These are phyloP conservation scores for Eledona agricola DNA, from an alignment of 2,888 invertebrate species.

Conservation along the genomic window DNA sequence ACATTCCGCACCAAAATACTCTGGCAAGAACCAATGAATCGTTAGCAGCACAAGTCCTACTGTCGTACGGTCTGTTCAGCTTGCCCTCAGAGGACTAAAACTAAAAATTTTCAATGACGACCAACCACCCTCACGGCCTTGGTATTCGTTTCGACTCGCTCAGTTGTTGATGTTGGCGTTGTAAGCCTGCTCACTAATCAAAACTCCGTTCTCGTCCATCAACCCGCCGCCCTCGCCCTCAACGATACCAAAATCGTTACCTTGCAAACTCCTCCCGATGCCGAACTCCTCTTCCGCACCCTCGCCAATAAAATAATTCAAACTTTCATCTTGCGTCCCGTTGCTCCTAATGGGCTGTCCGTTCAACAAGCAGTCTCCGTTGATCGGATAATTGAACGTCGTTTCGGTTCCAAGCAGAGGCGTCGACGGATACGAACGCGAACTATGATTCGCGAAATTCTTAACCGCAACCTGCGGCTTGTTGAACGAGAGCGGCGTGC, in stretches of 20 bases:
- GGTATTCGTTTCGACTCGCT: slow-evolving; percentile 23
- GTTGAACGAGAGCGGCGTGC: slow-evolving; percentile 66
- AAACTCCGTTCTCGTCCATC: slow-evolving; percentile 48
- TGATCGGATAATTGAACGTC: slow-evolving; percentile 56
- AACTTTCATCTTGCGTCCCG: slow-evolving; percentile 18
- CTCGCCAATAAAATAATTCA: slow-evolving; percentile 33
- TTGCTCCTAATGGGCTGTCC: slow-evolving; percentile 58
- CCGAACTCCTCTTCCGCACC: slow-evolving; percentile 28
- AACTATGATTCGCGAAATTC: slow-evolving; percentile 59
- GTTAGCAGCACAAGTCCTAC: slow-evolving; percentile 13
- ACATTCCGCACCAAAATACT: too few species aligned
- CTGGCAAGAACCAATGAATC: slow-evolving; percentile 4
- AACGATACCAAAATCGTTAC: slow-evolving; percentile 43
- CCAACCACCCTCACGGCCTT: slow-evolving; percentile 4
- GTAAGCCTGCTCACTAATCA: slow-evolving; percentile 49
- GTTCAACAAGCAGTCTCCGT: slow-evolving; percentile 60
- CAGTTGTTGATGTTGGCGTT: slow-evolving; percentile 46
- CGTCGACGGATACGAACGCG: slow-evolving; percentile 81
- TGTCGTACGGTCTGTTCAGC: too few species aligned
- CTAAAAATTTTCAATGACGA: slow-evolving; percentile 10
- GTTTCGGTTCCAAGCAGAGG: slow-evolving; percentile 66
- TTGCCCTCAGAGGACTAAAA: too few species aligned
- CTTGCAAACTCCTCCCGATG: slow-evolving; percentile 24
- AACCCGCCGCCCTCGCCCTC: slow-evolving; percentile 45
- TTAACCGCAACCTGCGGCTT: slow-evolving; percentile 58